Evolutionary conservation across 1,140 invertebrate genomes (phyloP), one percentile per base, ranked within the genome.

Genomic region (Formica selysi): DNA sequence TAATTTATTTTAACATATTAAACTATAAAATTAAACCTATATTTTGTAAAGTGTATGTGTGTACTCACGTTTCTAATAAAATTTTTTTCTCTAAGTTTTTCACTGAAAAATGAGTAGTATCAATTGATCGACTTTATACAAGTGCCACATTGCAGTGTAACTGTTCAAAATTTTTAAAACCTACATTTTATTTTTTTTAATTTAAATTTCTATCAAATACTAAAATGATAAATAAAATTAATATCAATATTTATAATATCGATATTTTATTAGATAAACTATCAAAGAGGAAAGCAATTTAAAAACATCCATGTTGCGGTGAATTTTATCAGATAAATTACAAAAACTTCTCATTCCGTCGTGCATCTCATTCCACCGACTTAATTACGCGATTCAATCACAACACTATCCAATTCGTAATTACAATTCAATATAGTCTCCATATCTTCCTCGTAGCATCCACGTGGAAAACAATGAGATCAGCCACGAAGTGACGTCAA

Each of bases 361-460:
- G 38, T 26, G 51, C 36, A 16, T 51, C 41, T 38, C 29, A 48
- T n/a, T 41, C n/a, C 41, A 26, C 38, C 22, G 22, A 22, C 3
- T 73, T 26, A 73, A 73, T 73, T 73, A 61, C 54, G 61, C 19
- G 38, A 29, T 73, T 11, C 19, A 11, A 61, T 32, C n/a, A 8
- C 16, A 70, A 64, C n/a, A 51, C 29, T 29, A 81, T 71, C 26
- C 26, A 81, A 86, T 54, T 7, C 11, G 8, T 76, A 68, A 92
- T 93, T 93, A 94, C 93, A 94, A 91, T 93, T 93, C 74, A 94
- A 87, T 91, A 94, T 92, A 86, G 93, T 92, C 87, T 93, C 92
- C 93, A 94, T 94, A 70, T 87, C 89, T 76, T 48, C 71, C 57
- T 65, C 84, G 80, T 64, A 57, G 64, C 65, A 76, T 80, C 78